Conservation (phyloP, 37 sponge, comb jelly and placozoan species). For the Geodia barretti region DNA sequence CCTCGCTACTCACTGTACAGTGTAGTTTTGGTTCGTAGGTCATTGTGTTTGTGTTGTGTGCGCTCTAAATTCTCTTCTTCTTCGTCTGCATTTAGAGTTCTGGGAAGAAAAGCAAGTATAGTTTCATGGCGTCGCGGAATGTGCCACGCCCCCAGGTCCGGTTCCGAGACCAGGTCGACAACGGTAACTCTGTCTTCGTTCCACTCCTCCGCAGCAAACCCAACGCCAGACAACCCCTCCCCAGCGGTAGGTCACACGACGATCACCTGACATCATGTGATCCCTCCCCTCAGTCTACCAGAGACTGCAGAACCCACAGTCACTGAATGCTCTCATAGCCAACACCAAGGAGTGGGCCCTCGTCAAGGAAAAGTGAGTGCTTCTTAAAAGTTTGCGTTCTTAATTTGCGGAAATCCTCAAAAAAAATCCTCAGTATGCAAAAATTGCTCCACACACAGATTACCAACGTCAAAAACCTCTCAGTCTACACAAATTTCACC, state of each 20-base stretch:
- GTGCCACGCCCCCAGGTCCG: slow-evolving; percentile 83
- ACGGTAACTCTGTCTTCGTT: slow-evolving; percentile 79
- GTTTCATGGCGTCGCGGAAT: slow-evolving; percentile 64
- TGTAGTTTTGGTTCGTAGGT: background rate
- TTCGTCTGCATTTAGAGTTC: background rate
- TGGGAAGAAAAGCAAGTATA: background rate
- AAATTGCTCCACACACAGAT: too few relatives aligned
- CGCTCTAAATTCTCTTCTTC: background rate
- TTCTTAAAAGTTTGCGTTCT: too few relatives aligned
- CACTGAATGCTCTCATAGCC: slow-evolving; percentile 47
- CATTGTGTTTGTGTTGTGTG: background rate
- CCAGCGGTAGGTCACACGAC: slow-evolving; percentile 37
- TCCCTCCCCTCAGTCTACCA: slow-evolving; percentile 41
- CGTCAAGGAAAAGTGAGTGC: slow-evolving; percentile 14
- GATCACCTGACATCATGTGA: slow-evolving; percentile 3
- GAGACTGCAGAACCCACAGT: slow-evolving; percentile 41
- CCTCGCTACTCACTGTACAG: background rate
- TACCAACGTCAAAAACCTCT: too few relatives aligned
- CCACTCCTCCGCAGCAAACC: slow-evolving; percentile 83
- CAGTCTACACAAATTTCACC: background rate
- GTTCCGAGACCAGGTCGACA: slow-evolving; percentile 84
- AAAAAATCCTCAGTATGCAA: too few relatives aligned
- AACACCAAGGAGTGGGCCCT: slow-evolving; percentile 56
- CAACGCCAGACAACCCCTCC: slow-evolving; percentile 67
- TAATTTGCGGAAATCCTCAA: too few relatives aligned